Conservation (phyloP, 2,797 vertebrate genomes). For the Malurus leucopterus region DNA sequence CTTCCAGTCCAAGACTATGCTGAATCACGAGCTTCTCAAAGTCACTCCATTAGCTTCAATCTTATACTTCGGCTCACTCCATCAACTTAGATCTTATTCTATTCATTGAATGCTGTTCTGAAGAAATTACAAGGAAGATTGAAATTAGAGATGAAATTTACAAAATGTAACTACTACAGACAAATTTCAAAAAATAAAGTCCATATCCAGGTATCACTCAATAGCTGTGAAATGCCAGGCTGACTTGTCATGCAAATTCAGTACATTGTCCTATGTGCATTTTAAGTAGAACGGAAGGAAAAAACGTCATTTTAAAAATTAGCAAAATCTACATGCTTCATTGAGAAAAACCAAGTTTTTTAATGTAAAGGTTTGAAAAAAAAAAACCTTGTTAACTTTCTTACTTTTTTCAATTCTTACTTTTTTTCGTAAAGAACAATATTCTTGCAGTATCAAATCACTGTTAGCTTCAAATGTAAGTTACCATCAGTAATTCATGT, state of each 20-base stretch:
- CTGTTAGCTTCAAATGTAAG: conserved; percentile 2
- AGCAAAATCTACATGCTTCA: not conserved
- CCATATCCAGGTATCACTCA: not conserved
- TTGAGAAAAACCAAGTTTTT: not conserved
- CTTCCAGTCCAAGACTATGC: conserved; percentile 17
- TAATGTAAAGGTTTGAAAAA: not conserved
- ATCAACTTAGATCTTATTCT: conserved; percentile 2
- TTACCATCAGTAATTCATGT: conserved; percentile 1
- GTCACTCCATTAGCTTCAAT: not conserved
- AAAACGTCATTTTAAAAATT: not conserved
- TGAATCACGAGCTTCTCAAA: conserved; percentile 7
- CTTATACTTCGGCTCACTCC: not conserved
- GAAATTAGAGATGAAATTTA: not conserved
- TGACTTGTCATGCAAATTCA: not conserved
- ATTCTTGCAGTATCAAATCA: not conserved
- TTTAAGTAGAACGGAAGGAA: not conserved
- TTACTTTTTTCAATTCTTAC: not conserved
- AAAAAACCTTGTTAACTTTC: not conserved
- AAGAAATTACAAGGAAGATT: not conserved
- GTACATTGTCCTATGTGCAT: not conserved
- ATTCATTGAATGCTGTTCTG: not conserved
- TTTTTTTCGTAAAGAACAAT: not conserved
- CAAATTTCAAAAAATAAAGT: not conserved
- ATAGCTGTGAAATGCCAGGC: not conserved
- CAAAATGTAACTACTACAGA: not conserved